Percentiles rank a stretch among this genome's conserved stretches.
These are phyloP conservation scores for Tragulus kanchil DNA, from an alignment of 2,113 vertebrate genomes.

Conservation along the genomic window DNA sequence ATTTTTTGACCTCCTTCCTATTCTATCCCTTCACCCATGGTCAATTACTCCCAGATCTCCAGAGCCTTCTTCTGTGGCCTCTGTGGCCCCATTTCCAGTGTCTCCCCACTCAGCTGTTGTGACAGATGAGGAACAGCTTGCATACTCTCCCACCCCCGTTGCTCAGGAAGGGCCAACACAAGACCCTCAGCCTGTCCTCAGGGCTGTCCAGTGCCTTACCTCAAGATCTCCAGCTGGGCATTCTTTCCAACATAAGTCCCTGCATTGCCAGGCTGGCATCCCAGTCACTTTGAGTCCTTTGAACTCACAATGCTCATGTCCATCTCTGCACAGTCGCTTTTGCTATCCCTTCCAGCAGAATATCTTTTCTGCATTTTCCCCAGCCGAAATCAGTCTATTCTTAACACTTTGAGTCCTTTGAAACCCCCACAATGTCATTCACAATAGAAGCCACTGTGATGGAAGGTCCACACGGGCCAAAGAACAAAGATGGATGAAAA, in stretches of 20 bases:
- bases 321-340: not conserved
- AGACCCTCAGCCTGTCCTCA: not conserved
- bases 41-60: not conserved
- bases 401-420: too few relatives aligned
- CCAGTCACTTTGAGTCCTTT: not conserved
- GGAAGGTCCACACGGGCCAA: too few relatives aligned
- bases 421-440: too few relatives aligned
- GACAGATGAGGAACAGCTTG: not conserved
- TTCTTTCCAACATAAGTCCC: not conserved
- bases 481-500: too few relatives aligned
- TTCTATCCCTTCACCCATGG: not conserved
- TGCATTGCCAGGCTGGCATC: not conserved
- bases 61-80: not conserved
- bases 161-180: not conserved
- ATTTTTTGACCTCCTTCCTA: not conserved
- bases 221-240: not conserved
- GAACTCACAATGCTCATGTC: not conserved
- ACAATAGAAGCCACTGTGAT: too few relatives aligned
- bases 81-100: not conserved
- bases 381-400: not conserved
- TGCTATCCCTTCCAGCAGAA: not conserved
- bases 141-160: fast-evolving
- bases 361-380: not conserved
- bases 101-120: not conserved
- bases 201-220: not conserved